phyloP scores from a whole-genome alignment of 1,140 invertebrate species.

The Ectropis grisescens region DNA sequence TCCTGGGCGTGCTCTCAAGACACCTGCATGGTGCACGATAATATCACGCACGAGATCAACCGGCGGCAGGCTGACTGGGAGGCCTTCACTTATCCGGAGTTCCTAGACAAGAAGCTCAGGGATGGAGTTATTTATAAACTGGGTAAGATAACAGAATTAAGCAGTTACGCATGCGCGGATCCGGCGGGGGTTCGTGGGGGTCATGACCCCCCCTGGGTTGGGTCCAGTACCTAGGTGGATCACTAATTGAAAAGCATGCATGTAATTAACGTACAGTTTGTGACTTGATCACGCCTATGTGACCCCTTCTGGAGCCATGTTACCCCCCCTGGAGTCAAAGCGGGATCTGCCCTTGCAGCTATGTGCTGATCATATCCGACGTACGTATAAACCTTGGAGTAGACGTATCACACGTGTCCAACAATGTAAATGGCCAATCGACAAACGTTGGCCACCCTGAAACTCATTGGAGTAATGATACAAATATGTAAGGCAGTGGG shows the following conservation, averaged over 20 bases:
- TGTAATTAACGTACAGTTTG: neutral
- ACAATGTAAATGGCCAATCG: too few relatives aligned
- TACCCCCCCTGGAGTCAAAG: neutral
- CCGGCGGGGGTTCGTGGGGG: neutral
- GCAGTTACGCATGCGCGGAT: too few relatives aligned
- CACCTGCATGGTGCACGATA: slow-evolving; percentile 79
- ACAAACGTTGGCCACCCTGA: too few relatives aligned
- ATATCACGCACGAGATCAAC: slow-evolving; percentile 79
- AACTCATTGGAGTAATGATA: too few relatives aligned
- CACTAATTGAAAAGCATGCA: too few relatives aligned
- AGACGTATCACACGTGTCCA: too few relatives aligned
- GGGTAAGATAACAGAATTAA: slow-evolving; percentile 68
- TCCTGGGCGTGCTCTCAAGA: slow-evolving; percentile 80
- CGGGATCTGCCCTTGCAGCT: neutral
- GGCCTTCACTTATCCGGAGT: slow-evolving; percentile 84
- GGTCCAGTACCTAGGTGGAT: too few relatives aligned
- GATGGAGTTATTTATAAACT: slow-evolving; percentile 84
- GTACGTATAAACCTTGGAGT: neutral
- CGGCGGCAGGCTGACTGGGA: slow-evolving; percentile 75
- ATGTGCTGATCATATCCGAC: neutral
- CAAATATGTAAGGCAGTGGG: too few relatives aligned
- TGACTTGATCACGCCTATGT: neutral
- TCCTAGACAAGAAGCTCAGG: slow-evolving; percentile 85
- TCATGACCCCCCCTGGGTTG: too few relatives aligned
- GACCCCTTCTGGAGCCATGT: too few relatives aligned